phyloP scores from a whole-genome alignment of 1,140 invertebrate genomes.

The Panagrolaimus sp. region DNA sequence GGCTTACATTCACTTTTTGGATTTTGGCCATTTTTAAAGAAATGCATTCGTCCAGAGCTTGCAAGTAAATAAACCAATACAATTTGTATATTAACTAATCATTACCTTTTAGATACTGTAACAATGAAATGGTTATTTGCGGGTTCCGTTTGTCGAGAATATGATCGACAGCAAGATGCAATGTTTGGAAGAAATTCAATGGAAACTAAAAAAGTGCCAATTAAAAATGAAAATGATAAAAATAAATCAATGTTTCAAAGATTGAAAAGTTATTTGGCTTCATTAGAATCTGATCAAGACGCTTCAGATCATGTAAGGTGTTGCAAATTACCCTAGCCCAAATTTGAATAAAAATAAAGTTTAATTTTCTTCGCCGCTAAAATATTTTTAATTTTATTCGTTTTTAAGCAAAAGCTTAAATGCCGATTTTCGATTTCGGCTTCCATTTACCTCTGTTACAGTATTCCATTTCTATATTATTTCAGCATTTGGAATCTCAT shows the following conservation, averaged over 20 bases:
- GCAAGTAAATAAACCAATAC: neutral
- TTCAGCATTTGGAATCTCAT: conserved; percentile 43
- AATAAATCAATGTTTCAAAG: neutral
- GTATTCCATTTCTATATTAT: neutral
- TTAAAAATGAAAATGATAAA: conserved; percentile 14
- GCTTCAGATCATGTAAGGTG: conserved; percentile 22
- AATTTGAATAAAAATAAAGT: neutral
- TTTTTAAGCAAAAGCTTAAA: too few relatives aligned
- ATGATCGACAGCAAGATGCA: conserved; percentile 26
- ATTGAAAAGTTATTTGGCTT: conserved; percentile 20
- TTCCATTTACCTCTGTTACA: neutral
- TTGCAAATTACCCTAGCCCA: neutral
- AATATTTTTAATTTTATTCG: too few relatives aligned
- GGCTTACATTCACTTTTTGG: conserved; percentile 50
- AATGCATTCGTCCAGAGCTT: neutral
- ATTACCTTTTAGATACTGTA: conserved; percentile 8
- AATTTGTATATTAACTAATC: neutral
- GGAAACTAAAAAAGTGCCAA: conserved; percentile 22
- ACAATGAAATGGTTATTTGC: conserved; percentile 12
- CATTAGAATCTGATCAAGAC: conserved; percentile 25
- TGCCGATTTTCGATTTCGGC: neutral
- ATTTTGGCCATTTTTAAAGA: conserved; percentile 13
- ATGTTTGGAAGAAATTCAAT: neutral
- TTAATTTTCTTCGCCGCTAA: too few relatives aligned
- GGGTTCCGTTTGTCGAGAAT: conserved; percentile 24